Base-by-base conservation (phyloP, 2,113 vertebrate genomes). In the Lepisosteus osseus region DNA sequence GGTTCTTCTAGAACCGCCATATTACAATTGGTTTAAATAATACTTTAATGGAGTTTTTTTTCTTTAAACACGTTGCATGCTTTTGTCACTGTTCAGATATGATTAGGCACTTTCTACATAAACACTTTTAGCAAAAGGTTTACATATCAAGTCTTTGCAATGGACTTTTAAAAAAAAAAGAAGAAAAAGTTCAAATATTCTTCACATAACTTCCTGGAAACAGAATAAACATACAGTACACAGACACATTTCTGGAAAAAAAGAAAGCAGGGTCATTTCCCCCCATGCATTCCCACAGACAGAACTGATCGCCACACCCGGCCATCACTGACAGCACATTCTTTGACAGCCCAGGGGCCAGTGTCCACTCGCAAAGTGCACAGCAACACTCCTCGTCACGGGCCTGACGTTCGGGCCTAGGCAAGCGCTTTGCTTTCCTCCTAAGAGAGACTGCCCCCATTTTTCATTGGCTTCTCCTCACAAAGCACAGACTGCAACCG, bases 91-190 rank as follows among this genome's bases (percentile, higher is more conserved):
- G 82, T 77, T 73, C 74, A 75, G 83, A 82, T 82, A 86, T 85
- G 85, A 88, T 83, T 86, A 92, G 91, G 91, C 90, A 93, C 91
- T 91, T 91, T 86, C 88, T 87, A 91, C 88, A 88, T 85, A 79
- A 87, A 90, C 86, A 86, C 86, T 83, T 73, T 65, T 75, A 76
- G 84, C 78, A 85, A 71, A 76, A 80, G 73, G 69, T 75, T 76
- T 56, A 86, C 78, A 79, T 69, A 71, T 74, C 72, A 78, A 72
- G 57, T 82, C 77, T 79, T 71, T 77, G 72, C 54, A 68, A 78
- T 73, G 79, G n/a, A 75, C 47, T 9, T 6, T 9, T 1, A 51
- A 6, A 51, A 29, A 7, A 73, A 79, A 86, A 84, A 85, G 83
- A 83, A 74, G 73, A 71, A 72, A 57, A 71, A 83, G 70, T 66